Conservation (phyloP, 2,888 invertebrate genomes). For the Bhutanitis thaidina region DNA sequence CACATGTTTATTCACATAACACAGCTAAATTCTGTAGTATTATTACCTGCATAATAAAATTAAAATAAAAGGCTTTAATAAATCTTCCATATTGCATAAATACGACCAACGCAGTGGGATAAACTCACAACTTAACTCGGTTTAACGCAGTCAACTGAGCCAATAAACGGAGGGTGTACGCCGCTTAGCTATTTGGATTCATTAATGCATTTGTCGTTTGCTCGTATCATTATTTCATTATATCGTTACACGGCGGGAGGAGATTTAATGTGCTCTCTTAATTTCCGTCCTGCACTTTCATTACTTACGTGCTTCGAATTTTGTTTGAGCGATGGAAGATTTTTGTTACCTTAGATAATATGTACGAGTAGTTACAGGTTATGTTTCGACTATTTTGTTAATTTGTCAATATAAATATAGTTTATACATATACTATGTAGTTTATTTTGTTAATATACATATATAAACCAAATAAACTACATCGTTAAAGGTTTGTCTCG, state of each 20-base stretch:
- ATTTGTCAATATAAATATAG: too few relatives aligned
- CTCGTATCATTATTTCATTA: slow-evolving; percentile 38
- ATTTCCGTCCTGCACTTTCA: slow-evolving; percentile 37
- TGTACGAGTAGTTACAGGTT: too few relatives aligned
- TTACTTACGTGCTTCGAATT: slow-evolving; percentile 15
- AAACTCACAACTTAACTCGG: slow-evolving; percentile 47
- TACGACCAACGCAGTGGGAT: slow-evolving; percentile 31
- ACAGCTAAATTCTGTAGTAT: too few relatives aligned
- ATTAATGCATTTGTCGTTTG: slow-evolving; percentile 67
- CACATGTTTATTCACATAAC: too few relatives aligned
- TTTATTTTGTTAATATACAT: too few relatives aligned
- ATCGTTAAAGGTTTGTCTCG: too few relatives aligned
- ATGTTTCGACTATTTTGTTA: too few relatives aligned
- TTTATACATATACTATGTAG: too few relatives aligned
- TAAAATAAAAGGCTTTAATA: too few relatives aligned
- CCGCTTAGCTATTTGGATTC: slow-evolving; percentile 42
- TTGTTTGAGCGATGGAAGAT: neutral
- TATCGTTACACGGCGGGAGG: slow-evolving; percentile 22
- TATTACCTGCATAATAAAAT: too few relatives aligned
- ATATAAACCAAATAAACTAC: too few relatives aligned
- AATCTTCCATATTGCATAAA: slow-evolving; percentile 24
- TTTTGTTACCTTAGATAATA: too few relatives aligned
- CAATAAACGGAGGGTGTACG: slow-evolving; percentile 43
- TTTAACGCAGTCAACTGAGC: slow-evolving; percentile 52
- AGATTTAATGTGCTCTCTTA: slow-evolving; percentile 37